A percentile compares a stretch with the other conserved stretches of the same genome.
phyloP scores from a whole-genome alignment of 2,888 invertebrate species.

The Acleris literana region DNA sequence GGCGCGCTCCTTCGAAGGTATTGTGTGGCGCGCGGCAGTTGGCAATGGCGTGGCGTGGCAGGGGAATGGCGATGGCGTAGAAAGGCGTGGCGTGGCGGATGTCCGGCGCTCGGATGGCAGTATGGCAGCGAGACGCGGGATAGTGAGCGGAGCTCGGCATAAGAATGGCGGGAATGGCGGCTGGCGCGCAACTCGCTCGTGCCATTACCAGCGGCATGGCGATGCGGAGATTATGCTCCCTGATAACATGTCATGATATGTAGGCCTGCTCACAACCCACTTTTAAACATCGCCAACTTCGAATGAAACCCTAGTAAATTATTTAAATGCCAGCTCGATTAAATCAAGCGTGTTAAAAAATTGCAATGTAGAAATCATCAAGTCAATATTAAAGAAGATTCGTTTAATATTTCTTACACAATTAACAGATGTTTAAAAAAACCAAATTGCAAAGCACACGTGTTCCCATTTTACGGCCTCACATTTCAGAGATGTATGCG shows the following conservation, averaged over 20 bases:
- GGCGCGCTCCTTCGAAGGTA: constrained; percentile 48
- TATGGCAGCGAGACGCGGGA: constrained; percentile 43
- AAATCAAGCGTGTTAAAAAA: too few relatives aligned
- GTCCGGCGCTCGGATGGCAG: constrained; percentile 61
- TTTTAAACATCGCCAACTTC: too few relatives aligned
- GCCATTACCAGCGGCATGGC: constrained; percentile 58
- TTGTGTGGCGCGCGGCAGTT: constrained; percentile 62
- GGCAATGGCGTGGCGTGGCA: constrained; percentile 52
- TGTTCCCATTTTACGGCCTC: constrained; percentile 60
- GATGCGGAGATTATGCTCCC: constrained; percentile 51
- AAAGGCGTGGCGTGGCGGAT: constrained; percentile 55
- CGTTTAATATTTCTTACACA: too few relatives aligned
- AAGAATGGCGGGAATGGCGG: constrained; percentile 41
- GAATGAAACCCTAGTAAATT: too few relatives aligned
- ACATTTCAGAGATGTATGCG: constrained; percentile 58
- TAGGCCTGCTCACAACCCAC: neutral
- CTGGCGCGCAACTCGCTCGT: constrained; percentile 47
- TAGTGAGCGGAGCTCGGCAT: constrained; percentile 37
- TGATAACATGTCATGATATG: constrained; percentile 15
- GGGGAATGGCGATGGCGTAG: constrained; percentile 45
- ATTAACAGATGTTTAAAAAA: neutral
- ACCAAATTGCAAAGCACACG: constrained; percentile 43
- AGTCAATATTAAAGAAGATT: too few relatives aligned
- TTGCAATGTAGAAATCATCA: too few relatives aligned
- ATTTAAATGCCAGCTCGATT: too few relatives aligned